phyloP scores from a whole-genome alignment of 2,888 invertebrate species.

The Coelinius sp. region DNA sequence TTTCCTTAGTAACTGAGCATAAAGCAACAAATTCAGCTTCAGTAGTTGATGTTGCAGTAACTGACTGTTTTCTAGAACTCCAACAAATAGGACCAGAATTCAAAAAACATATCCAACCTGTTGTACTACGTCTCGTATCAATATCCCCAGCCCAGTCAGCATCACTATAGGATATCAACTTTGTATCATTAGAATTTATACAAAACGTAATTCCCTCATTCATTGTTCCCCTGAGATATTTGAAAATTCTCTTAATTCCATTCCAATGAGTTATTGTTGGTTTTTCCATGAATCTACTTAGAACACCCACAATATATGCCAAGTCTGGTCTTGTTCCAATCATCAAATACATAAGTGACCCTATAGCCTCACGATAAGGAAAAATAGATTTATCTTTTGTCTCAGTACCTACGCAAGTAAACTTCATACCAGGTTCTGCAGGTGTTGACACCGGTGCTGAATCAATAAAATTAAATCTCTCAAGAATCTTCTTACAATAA shows the following conservation, averaged over 20 bases:
- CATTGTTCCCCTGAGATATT: conserved; percentile 17
- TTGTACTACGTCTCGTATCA: neutral
- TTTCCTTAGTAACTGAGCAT: neutral
- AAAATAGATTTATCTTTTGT: neutral
- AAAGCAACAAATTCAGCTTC: neutral
- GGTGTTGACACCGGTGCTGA: conserved; percentile 43
- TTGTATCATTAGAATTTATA: neutral
- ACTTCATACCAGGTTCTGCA: conserved; percentile 10
- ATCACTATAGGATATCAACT: neutral
- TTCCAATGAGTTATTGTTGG: conserved; percentile 27
- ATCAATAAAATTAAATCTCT: conserved; percentile 37
- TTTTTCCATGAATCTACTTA: neutral
- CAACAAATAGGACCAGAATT: conserved; percentile 6
- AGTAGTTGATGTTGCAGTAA: neutral
- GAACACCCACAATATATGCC: neutral
- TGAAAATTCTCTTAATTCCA: conserved; percentile 15
- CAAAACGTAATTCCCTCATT: conserved; percentile 18
- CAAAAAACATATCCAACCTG: neutral
- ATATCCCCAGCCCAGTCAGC: conserved; percentile 17
- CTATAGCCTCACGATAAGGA: neutral
- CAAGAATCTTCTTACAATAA: conserved; percentile 41
- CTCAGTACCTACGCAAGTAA: conserved; percentile 30
- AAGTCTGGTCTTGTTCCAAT: neutral
- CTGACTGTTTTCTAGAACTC: neutral
- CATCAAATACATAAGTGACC: neutral